phyloP scores from a whole-genome alignment of 1,140 invertebrate species.

The Temnothorax nylanderi region DNA sequence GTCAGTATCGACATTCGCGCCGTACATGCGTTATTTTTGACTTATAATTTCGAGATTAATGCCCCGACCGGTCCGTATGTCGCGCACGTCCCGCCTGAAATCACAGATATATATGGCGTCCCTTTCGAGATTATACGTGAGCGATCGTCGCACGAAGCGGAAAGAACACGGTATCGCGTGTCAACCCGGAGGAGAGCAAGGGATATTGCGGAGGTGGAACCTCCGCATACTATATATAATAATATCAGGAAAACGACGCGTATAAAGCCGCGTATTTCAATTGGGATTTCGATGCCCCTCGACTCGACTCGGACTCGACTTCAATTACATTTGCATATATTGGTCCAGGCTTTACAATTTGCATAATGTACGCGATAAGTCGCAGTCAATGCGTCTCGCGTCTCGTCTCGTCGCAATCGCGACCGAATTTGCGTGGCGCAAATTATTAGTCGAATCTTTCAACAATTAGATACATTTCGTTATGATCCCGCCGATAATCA shows the following conservation, averaged over 20 bases:
- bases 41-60: conserved; percentile 30
- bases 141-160: conserved; percentile 3
- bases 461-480: background rate
- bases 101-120: background rate
- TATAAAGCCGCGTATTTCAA: background rate
- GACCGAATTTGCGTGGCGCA: conserved; percentile 2
- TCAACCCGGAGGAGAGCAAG: conserved; percentile 31
- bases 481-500: background rate
- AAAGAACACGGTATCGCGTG: conserved; percentile 51
- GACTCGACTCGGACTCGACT: background rate
- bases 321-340: conserved; percentile 55
- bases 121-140: conserved; percentile 58
- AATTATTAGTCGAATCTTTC: conserved; percentile 3
- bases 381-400: background rate
- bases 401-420: background rate
- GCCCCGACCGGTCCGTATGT: background rate
- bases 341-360: background rate
- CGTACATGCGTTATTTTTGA: conserved; percentile 38
- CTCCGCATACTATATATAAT: conserved; percentile 9
- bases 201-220: background rate
- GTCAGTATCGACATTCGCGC: background rate
- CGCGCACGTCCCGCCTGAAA: background rate
- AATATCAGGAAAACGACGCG: background rate
- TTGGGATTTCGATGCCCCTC: background rate
- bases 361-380: conserved; percentile 44